A percentile compares a stretch with the other conserved stretches of the same genome.
Evolutionary conservation across 2,888 invertebrate species (phyloP).

Genomic region (Cryptus armator): DNA sequence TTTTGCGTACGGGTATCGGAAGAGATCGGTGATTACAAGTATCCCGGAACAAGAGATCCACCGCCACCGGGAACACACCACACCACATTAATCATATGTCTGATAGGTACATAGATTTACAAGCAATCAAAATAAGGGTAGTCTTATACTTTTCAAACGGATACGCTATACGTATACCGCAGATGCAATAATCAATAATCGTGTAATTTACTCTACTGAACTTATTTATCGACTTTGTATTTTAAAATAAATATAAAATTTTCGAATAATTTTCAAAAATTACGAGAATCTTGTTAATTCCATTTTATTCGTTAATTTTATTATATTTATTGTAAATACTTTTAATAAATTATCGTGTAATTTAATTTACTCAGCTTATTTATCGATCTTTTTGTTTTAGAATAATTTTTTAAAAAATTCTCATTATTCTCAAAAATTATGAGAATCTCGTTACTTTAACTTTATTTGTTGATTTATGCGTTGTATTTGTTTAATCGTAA

Average conservation of each 20-base stretch:
- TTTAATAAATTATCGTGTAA: neutral
- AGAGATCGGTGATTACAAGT: conserved; percentile 75
- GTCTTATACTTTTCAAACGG: too few relatives aligned
- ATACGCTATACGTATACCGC: too few relatives aligned
- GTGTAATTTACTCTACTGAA: neutral
- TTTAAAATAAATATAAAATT: neutral
- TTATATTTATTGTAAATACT: neutral
- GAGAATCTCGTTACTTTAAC: neutral
- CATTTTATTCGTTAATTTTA: neutral
- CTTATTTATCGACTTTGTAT: neutral
- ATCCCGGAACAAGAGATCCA: conserved; percentile 76
- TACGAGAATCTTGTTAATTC: neutral
- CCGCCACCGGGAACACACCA: conserved; percentile 83
- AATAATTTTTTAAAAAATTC: neutral
- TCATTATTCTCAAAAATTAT: neutral
- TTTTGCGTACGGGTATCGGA: conserved; percentile 63
- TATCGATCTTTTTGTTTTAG: neutral
- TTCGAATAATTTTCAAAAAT: neutral
- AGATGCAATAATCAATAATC: neutral
- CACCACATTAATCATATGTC: conserved; percentile 74
- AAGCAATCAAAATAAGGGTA: too few relatives aligned
- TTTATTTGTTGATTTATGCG: neutral
- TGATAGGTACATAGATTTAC: conserved; percentile 40
- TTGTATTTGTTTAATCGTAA: neutral
- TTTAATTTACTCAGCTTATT: neutral